These are phyloP conservation scores for Agrochola macilenta DNA, from an alignment of 2,888 invertebrate genomes.

Conservation along the genomic window DNA sequence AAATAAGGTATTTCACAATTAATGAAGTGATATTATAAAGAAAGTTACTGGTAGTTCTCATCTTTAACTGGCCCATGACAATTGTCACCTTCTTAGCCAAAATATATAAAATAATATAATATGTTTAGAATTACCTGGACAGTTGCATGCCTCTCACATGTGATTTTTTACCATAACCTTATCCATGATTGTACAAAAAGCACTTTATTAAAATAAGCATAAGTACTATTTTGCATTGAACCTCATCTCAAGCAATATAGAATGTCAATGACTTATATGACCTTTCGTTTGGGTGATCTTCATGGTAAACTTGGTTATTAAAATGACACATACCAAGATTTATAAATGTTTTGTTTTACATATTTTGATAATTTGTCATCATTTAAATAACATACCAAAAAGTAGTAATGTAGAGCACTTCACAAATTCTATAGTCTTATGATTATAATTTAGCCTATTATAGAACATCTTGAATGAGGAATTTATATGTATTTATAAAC, in stretches of 20 bases:
- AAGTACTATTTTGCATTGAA: conserved; percentile 26
- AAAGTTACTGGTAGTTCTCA: neutral
- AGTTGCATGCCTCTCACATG: neutral
- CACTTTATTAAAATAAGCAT: neutral
- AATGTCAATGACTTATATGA: conserved; percentile 39
- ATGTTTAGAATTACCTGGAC: neutral
- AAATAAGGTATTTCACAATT: neutral
- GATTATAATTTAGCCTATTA: neutral
- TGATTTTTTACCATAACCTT: conserved; percentile 11
- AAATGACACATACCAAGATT: conserved; percentile 4
- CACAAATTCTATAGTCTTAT: neutral
- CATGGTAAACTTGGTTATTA: conserved; percentile 24
- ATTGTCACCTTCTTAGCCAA: neutral
- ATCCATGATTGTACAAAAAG: neutral
- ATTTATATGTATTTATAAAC: conserved; percentile 15
- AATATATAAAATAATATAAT: neutral
- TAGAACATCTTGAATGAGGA: neutral
- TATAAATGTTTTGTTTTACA: conserved; percentile 13
- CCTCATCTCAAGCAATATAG: neutral
- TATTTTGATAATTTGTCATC: conserved; percentile 2
- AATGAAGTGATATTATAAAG: neutral
- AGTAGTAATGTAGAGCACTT: conserved; percentile 1
- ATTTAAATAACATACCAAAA: neutral
- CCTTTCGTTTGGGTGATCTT: conserved; percentile 39
- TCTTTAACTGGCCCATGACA: neutral